Conservation (phyloP, 2,113 vertebrate species). For the Mus musculus region DNA sequence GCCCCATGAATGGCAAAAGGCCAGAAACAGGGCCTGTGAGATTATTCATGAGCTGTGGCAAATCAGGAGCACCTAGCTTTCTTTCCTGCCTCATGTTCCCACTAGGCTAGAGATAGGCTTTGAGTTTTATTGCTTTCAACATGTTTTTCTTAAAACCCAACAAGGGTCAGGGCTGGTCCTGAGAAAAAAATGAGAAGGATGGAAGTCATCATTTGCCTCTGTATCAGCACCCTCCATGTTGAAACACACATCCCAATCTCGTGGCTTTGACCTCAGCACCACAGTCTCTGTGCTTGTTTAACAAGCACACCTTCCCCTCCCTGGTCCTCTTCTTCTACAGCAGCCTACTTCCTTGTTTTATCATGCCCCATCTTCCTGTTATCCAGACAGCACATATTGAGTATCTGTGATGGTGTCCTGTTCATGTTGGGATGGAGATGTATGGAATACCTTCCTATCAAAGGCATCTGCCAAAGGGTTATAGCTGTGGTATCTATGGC, state of each 20-base stretch:
- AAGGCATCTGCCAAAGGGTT: neutral
- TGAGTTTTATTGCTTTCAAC: conserved; percentile 36
- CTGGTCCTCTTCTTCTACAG: neutral
- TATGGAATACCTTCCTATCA: neutral
- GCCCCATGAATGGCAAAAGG: conserved; percentile 50
- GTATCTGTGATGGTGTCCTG: neutral
- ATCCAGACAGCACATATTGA: neutral
- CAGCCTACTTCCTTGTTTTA: neutral
- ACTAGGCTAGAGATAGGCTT: conserved; percentile 12
- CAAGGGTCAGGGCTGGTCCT: neutral
- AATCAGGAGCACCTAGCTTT: conserved; percentile 36
- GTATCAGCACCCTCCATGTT: neutral
- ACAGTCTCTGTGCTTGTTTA: neutral
- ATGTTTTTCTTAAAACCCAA: conserved; percentile 46
- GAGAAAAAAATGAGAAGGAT: neutral
- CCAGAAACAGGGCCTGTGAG: conserved; percentile 63
- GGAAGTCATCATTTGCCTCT: neutral
- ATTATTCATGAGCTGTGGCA: conserved; percentile 48
- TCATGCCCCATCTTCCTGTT: neutral
- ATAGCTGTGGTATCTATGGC: neutral
- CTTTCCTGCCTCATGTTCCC: neutral
- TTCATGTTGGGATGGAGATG: neutral
- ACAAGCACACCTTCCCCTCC: neutral
- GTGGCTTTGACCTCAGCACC: neutral
- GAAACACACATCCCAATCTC: neutral